Conservation (phyloP, 2,888 invertebrate species). For the Asteroscopus sphinx region DNA sequence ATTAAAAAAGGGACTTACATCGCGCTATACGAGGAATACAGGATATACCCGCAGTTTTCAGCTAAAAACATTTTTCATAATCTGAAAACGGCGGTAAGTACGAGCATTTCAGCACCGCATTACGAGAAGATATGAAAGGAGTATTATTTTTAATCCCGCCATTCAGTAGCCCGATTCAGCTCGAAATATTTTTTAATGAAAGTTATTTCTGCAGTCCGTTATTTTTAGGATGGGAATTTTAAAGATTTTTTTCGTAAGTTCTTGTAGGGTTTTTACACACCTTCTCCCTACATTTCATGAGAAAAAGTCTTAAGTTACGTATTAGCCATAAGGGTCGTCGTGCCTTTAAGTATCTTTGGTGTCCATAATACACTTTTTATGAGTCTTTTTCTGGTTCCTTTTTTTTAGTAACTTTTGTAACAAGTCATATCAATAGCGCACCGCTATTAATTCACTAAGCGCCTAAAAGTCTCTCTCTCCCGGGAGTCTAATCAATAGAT, state of each 20-base stretch:
- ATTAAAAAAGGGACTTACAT: slow-evolving; percentile 42
- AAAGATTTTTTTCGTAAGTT: slow-evolving; percentile 2
- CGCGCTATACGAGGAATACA: slow-evolving; percentile 33
- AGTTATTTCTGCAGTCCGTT: slow-evolving; percentile 49
- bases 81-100: slow-evolving; percentile 61
- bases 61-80: slow-evolving; percentile 69
- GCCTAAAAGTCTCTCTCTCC: no score
- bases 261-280: not conserved
- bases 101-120: slow-evolving; percentile 58
- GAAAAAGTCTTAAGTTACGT: not conserved
- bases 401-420: no score
- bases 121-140: slow-evolving; percentile 61
- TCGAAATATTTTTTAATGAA: slow-evolving; percentile 55
- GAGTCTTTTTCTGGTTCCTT: no score
- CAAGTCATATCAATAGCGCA: no score
- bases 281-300: not conserved
- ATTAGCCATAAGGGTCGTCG: not conserved
- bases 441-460: no score
- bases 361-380: no score
- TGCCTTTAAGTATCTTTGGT: no score
- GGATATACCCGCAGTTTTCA: slow-evolving; percentile 49
- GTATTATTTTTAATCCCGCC: slow-evolving; percentile 66
- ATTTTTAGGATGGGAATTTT: slow-evolving; percentile 27
- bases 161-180: slow-evolving; percentile 58
- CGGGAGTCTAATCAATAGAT: no score